Evolutionary conservation across 1,140 invertebrate genomes (phyloP), one percentile per base, ranked within the genome.

Genomic region (Hyles vespertilio): DNA sequence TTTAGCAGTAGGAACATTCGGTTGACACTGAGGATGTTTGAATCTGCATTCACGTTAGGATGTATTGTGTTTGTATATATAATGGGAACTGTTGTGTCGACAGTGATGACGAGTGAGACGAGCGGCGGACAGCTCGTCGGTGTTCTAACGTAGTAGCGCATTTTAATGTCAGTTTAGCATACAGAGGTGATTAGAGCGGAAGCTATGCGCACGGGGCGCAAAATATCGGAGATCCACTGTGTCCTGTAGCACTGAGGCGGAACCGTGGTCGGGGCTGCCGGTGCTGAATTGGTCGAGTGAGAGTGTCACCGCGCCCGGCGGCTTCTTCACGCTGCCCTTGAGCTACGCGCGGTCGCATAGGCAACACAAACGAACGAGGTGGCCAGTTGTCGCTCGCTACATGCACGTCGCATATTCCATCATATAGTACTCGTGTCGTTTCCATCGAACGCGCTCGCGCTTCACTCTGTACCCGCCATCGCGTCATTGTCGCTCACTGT

Each of bases 361-460:
- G 70, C 90, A 91, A 61, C 91, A 92, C 78, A 92, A 92, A 80
- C 89, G 91, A 79, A 89, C 90, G 85, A 91, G 91, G 91, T 92
- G 70, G 71, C 64, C 63, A 56, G 67, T 69, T 74, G 66, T 63
- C 74, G 71, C 67, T 74, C 74, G 71, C 67, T 74, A 78, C 64
- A 66, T 73, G 74, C 77, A 75, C 78, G 74, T 57, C 72, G 71
- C 71, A 70, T 67, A 55, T 50, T 62, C 58, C 53, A 59, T 73
- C 70, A 73, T 72, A 32, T 56, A 43, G 44, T 67, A 67, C 67
- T 52, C 58, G 62, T 57, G 69, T 62, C 79, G 75, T 51, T 80
- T 74, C 65, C 74, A 75, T 73, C 58, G 51, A 50, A 33, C 47
- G 52, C 22, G 51, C 49, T 55, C 50, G 49, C 46, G 34, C 32